Evolutionary conservation across 2,888 invertebrate species (phyloP).

Genomic region (Dorcus parallelipipedus): DNA sequence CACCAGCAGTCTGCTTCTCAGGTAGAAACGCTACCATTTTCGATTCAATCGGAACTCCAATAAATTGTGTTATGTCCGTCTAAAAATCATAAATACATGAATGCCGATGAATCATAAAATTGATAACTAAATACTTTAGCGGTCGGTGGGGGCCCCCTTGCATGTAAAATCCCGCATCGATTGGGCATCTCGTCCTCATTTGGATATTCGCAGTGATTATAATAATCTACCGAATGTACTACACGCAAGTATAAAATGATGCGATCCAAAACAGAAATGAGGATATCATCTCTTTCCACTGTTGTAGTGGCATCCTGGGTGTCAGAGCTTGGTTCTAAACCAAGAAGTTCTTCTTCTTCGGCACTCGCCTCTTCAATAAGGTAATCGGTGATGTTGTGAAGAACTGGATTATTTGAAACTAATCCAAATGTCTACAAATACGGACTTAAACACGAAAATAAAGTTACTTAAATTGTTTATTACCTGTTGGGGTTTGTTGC

Average conservation of each 20-base stretch:
- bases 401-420: conserved; percentile 84
- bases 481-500: conserved; percentile 41
- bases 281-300: conserved; percentile 68
- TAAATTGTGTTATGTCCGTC: conserved; percentile 68
- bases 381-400: conserved; percentile 96
- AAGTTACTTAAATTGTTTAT: background rate
- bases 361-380: conserved; percentile 97
- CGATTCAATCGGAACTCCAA: conserved; percentile 79
- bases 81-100: conserved; percentile 37
- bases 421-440: conserved; percentile 59
- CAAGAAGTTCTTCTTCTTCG: conserved; percentile 92
- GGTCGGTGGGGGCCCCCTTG: conserved; percentile 82
- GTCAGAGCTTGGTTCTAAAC: conserved; percentile 56
- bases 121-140: conserved; percentile 60
- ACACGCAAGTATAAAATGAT: conserved; percentile 90
- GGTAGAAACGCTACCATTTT: conserved; percentile 89
- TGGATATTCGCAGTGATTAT: conserved; percentile 98
- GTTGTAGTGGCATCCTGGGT: conserved; percentile 48
- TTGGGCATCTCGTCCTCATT: conserved; percentile 99
- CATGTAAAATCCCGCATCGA: conserved; percentile 97
- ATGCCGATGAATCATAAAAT: conserved; percentile 14
- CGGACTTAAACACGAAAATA: too few relatives aligned
- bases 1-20: conserved; percentile 69
- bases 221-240: conserved; percentile 98
- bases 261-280: conserved; percentile 71